Percentiles rank a stretch among this genome's conserved stretches.
Evolutionary conservation across 2,797 vertebrate species (phyloP).

Genomic region (Poeciliopsis turneri): DNA sequence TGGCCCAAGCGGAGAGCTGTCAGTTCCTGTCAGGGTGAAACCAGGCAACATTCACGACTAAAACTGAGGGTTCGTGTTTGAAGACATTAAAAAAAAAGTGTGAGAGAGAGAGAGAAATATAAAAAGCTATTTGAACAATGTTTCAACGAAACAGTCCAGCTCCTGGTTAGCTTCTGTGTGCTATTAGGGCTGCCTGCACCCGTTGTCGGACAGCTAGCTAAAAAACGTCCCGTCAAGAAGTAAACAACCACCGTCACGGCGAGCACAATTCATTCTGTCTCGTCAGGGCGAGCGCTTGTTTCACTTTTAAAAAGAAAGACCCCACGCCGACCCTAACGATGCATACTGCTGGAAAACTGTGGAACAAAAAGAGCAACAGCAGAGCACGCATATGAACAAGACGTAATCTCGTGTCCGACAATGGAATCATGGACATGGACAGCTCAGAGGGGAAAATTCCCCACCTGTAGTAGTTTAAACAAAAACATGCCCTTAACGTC

Average conservation of each 20-base stretch:
- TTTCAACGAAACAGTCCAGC: constrained; percentile 31
- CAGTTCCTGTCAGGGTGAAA: constrained; percentile 37
- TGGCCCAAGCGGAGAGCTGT: constrained; percentile 56
- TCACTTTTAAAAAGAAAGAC: fast-evolving
- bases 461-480: constrained; percentile 10
- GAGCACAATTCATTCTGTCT: not conserved
- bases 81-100: not conserved
- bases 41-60: not conserved
- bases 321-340: not conserved
- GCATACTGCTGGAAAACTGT: not conserved
- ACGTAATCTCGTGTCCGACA: constrained; percentile 28
- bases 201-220: constrained; percentile 61
- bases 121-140: not conserved
- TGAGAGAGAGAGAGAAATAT: not conserved
- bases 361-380: constrained; percentile 12
- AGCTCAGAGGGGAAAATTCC: not conserved
- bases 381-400: constrained; percentile 1
- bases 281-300: fast-evolving
- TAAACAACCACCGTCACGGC: not conserved
- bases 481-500: not conserved
- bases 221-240: constrained; percentile 21
- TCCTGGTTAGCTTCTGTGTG: constrained; percentile 57
- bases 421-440: constrained; percentile 15
- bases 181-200: constrained; percentile 48
- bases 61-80: not conserved